Evolutionary conservation across 2,888 invertebrate genomes (phyloP).

Genomic region (Melinopterus prodromus): DNA sequence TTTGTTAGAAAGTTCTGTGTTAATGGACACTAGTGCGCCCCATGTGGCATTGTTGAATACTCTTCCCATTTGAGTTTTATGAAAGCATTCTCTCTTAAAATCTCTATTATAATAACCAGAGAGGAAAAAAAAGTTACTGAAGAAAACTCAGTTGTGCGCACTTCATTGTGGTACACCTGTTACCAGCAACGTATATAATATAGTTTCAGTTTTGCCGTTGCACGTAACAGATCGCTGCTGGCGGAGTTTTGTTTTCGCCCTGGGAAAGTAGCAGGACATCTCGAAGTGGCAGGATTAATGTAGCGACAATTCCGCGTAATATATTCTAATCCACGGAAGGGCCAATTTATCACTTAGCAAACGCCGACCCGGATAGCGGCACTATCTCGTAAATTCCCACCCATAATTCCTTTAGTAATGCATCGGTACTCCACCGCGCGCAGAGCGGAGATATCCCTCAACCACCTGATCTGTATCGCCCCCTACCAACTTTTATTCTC

Average conservation of each 20-base stretch:
- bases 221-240: neutral
- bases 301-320: slow-evolving; percentile 53
- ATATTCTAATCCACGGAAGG: slow-evolving; percentile 51
- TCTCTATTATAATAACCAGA: neutral
- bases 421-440: slow-evolving; percentile 33
- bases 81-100: neutral
- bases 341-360: slow-evolving; percentile 50
- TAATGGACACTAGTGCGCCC: no score
- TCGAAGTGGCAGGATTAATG: slow-evolving; percentile 48
- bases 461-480: slow-evolving; percentile 11
- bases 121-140: neutral
- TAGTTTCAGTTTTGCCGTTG: neutral
- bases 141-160: neutral
- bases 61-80: no score
- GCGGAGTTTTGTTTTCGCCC: neutral
- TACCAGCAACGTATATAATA: neutral
- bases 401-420: slow-evolving; percentile 38
- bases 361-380: slow-evolving; percentile 19
- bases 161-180: neutral
- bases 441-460: slow-evolving; percentile 6
- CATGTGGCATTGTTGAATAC: no score
- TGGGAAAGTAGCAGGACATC: slow-evolving; percentile 4
- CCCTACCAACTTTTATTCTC: neutral
- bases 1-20: no score
- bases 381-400: slow-evolving; percentile 35